These are phyloP conservation scores for Drosophila orena DNA, from an alignment of 1,140 invertebrate species.

Conservation along the genomic window DNA sequence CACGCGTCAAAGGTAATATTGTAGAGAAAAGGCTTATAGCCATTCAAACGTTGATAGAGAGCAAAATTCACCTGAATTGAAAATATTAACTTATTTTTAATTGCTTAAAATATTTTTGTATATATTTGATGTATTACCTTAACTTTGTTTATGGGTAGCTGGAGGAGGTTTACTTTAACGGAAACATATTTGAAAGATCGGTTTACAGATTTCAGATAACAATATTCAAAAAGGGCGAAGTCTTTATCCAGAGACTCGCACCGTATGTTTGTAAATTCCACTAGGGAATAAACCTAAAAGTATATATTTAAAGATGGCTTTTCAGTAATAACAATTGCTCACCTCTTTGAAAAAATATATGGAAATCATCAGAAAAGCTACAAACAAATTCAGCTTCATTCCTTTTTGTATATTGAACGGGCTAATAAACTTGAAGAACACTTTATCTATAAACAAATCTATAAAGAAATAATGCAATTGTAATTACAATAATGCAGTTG, in stretches of 20 bases:
- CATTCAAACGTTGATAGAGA: constrained; percentile 1
- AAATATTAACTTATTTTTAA: background rate
- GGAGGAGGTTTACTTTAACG: background rate
- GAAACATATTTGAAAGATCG: constrained; percentile 7
- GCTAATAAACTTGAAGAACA: no score
- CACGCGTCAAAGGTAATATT: constrained; percentile 8
- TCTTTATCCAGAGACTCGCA: constrained; percentile 6
- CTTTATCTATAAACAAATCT: background rate
- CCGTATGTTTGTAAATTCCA: constrained; percentile 8
- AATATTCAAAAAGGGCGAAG: constrained; percentile 1
- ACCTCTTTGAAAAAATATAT: background rate
- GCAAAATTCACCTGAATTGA: background rate
- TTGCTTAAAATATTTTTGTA: background rate
- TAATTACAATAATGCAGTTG: no score
- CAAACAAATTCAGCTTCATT: background rate
- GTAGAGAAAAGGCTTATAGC: constrained; percentile 11
- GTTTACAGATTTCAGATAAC: constrained; percentile 8
- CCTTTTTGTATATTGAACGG: background rate
- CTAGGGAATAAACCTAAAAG: background rate
- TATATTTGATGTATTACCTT: background rate
- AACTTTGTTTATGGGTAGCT: constrained; percentile 1
- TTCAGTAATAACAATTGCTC: background rate
- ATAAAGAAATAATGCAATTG: no score
- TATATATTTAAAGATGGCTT: background rate
- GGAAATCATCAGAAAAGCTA: background rate